Evolutionary conservation across 2,113 vertebrate genomes (phyloP).

Genomic region (Siphamia tubifer): DNA sequence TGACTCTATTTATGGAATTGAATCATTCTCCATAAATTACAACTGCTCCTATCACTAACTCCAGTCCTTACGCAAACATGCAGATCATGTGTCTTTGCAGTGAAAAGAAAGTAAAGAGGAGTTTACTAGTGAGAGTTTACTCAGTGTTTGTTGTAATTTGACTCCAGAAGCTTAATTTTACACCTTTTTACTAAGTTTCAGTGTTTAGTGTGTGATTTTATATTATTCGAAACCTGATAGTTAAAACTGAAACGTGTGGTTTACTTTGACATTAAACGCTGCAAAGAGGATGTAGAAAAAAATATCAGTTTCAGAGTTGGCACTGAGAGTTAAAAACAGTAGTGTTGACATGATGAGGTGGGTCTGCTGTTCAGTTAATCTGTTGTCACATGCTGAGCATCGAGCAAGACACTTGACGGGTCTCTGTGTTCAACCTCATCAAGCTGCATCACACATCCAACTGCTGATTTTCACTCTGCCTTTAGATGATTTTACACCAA

Average conservation of each 20-base stretch:
- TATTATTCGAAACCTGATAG: no score
- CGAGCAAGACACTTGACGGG: neutral
- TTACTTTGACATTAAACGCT: neutral
- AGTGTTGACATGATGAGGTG: neutral
- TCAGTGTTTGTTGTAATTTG: neutral
- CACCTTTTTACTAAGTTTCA: neutral
- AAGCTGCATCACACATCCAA: conserved; percentile 19
- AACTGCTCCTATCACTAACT: conserved; percentile 25
- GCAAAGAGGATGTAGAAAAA: neutral
- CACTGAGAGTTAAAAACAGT: conserved; percentile 7
- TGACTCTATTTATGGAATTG: conserved; percentile 60
- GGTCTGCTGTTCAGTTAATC: neutral
- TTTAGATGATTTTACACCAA: conserved; percentile 3
- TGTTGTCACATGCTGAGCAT: neutral
- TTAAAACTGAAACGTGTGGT: no score
- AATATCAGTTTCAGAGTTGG: no score
- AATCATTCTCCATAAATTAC: conserved; percentile 54
- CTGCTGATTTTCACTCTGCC: neutral
- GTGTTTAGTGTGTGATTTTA: neutral
- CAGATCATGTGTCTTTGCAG: conserved; percentile 1
- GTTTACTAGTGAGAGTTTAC: neutral
- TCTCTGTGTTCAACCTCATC: conserved; percentile 9
- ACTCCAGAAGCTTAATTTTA: neutral
- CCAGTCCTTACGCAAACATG: conserved; percentile 29
- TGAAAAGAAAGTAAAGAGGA: neutral